Base-by-base conservation (phyloP, 2,797 vertebrate genomes). In the Betta splendens region DNA sequence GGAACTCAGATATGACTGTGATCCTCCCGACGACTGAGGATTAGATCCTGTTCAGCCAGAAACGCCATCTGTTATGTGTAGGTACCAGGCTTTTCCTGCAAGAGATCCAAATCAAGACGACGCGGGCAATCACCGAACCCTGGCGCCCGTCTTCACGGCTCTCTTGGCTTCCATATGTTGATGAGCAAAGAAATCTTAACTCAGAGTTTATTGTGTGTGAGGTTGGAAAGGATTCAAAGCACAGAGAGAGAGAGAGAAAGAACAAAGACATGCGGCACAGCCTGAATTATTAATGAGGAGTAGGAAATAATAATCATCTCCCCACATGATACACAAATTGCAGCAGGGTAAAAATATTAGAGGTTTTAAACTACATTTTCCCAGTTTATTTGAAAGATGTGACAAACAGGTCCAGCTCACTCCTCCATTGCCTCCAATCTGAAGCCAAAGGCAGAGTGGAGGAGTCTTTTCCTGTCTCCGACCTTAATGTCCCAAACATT, bases 251-350 rank as follows among this genome's bases (percentile, higher is more conserved):
- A 43, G 29, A 47, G 8, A 28, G 46, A 36, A 31, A 15, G 59
- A 55, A 72, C 62, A 81, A 79, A 87, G 78, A 69, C 60, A 3
- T 17, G 35, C 56, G 32, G 51, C 69, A 25, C 54, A 28, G 36
- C 16, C 47, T 90, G 82, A 88, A 90, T 86, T 83, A 91, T 87
- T 83, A 67, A 89, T 87, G 79, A 87, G 64, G 45, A 62, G 31
- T 60, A 69, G 18, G 65, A 69, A 73, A 33, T 84, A 72, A 86
- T 86, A 81, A 86, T 54, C 66, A 37, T 77, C 69, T 52, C 39
- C 18, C 84, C 65, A 81, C 53, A 42, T 76, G 75, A 86, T 65
- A 53, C 69, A 59, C 39, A 59, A 32, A 29, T 69, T 63, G 38
- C 60, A 44, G 64, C 31, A 52, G 45, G 61, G 2, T 33, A 9